Conservation (phyloP, 2,888 invertebrate species). For the Microplitis deprimator region DNA sequence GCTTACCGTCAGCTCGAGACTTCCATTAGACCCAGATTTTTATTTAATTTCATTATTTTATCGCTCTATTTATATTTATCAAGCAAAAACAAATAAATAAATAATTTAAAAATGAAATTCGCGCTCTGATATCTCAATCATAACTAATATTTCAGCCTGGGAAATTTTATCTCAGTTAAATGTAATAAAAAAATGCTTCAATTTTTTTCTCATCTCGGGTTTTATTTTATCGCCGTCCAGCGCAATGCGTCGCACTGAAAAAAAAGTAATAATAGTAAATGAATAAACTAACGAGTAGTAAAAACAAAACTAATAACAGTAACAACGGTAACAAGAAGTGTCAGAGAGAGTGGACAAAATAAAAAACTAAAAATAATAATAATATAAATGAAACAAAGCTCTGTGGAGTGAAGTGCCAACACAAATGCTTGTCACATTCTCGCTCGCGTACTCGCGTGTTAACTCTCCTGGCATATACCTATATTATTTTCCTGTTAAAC, state of each 20-base stretch:
- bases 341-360: not conserved
- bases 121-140: not conserved
- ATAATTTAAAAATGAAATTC: not conserved
- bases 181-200: not conserved
- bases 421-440: slow-evolving; percentile 24
- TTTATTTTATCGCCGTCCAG: not conserved
- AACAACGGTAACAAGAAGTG: slow-evolving; percentile 17
- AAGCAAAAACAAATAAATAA: not conserved
- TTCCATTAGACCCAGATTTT: not conserved
- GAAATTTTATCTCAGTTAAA: not conserved
- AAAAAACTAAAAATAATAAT: not conserved
- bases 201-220: not conserved
- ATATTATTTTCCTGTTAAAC: not conserved
- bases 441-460: slow-evolving; percentile 10
- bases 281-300: not conserved
- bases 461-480: not conserved
- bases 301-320: not conserved
- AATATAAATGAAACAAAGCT: slow-evolving; percentile 15
- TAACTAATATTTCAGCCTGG: not conserved
- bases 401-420: slow-evolving; percentile 10
- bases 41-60: not conserved
- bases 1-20: slow-evolving; percentile 27
- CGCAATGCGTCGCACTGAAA: not conserved
- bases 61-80: not conserved
- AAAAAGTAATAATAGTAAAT: slow-evolving; percentile 3